Percentiles rank a stretch among this genome's conserved stretches.
These are phyloP conservation scores for Crepidodera aurea DNA, from an alignment of 2,888 invertebrate genomes.

Conservation along the genomic window DNA sequence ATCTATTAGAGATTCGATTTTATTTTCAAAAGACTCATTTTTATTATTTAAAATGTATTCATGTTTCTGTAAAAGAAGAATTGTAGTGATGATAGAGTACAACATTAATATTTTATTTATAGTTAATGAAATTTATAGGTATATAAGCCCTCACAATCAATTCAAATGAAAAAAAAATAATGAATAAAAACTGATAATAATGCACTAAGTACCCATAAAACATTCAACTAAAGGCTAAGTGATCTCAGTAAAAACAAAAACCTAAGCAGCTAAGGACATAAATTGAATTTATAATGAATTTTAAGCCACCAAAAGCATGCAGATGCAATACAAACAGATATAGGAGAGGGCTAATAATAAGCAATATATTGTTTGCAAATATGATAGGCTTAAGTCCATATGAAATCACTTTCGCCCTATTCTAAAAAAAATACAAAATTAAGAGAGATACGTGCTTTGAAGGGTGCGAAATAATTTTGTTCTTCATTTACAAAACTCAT, in stretches of 20 bases:
- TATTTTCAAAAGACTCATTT: conserved; percentile 52
- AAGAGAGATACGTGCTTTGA: conserved; percentile 58
- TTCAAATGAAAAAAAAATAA: conserved; percentile 17
- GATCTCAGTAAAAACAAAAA: conserved; percentile 33
- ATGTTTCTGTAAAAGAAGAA: conserved; percentile 54
- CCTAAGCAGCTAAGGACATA: conserved; percentile 19
- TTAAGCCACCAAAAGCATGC: conserved; percentile 9
- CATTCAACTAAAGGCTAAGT: conserved; percentile 27
- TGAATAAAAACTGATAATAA: conserved; percentile 18
- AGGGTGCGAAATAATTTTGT: conserved; percentile 51
- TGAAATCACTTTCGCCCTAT: conserved; percentile 53
- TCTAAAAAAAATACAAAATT: conserved; percentile 49
- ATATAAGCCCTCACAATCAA: neutral
- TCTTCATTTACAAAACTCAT: conserved; percentile 53
- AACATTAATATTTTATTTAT: neutral
- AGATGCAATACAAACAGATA: neutral
- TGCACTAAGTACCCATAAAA: conserved; percentile 32
- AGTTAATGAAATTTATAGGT: neutral
- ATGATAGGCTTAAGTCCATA: conserved; percentile 36
- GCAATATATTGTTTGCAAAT: conserved; percentile 3
- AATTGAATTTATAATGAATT: conserved; percentile 7
- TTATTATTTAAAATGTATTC: conserved; percentile 57
- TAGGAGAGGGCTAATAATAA: conserved; percentile 2
- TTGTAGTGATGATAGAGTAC: conserved; percentile 1
- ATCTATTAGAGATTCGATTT: conserved; percentile 55